These are phyloP conservation scores for Apodemia hepburni DNA, from an alignment of 2,888 invertebrate species.

Conservation along the genomic window DNA sequence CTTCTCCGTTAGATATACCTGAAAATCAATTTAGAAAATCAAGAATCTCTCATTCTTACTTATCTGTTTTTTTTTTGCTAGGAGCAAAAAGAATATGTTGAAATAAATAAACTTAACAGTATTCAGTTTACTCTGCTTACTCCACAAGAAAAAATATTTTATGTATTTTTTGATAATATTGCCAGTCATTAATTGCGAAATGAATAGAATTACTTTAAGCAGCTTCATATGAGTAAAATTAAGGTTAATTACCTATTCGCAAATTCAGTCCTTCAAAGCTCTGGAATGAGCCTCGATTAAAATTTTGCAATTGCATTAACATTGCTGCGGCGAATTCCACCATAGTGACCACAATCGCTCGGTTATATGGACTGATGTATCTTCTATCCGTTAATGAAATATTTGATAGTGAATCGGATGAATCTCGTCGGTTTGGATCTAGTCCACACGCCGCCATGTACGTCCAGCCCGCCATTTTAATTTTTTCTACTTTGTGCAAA, in stretches of 20 bases:
- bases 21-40: constrained; percentile 18
- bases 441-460: constrained; percentile 98
- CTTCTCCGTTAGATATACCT: constrained; percentile 95
- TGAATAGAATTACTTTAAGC: background rate
- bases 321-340: constrained; percentile 73
- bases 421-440: constrained; percentile 85
- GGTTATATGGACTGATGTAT: constrained; percentile 57
- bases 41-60: too few relatives aligned
- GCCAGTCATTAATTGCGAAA: too few relatives aligned
- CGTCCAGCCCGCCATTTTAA: constrained; percentile 97
- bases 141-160: too few relatives aligned
- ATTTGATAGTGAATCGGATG: constrained; percentile 61
- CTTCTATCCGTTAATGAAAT: constrained; percentile 42
- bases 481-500: constrained; percentile 92
- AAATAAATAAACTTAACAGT: too few relatives aligned
- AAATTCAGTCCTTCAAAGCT: constrained; percentile 83
- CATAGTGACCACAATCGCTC: constrained; percentile 68
- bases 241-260: constrained; percentile 81
- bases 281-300: constrained; percentile 81
- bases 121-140: too few relatives aligned
- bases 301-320: constrained; percentile 74
- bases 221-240: background rate
- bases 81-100: too few relatives aligned
- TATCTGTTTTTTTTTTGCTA: too few relatives aligned
- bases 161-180: too few relatives aligned